These are phyloP conservation scores for Erynnis tages DNA, from an alignment of 2,888 invertebrate genomes.

Conservation along the genomic window DNA sequence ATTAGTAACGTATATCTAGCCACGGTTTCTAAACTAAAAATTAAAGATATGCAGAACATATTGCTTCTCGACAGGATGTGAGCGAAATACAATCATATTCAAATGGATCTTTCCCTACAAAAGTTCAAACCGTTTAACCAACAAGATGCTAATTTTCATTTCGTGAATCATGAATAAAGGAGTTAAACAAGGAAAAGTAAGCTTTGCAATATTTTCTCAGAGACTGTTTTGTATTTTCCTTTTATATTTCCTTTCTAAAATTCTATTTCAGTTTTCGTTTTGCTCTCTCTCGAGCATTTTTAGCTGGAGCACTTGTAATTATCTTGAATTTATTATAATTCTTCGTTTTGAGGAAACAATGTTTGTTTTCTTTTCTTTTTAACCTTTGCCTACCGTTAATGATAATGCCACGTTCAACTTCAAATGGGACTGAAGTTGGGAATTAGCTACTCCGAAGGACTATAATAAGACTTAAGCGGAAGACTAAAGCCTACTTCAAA, in stretches of 20 bases:
- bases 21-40: too few relatives aligned
- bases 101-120: too few relatives aligned
- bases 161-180: constrained; percentile 9
- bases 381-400: too few relatives aligned
- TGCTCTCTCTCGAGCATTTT: constrained; percentile 4
- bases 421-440: too few relatives aligned
- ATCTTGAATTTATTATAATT: constrained; percentile 22
- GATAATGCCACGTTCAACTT: too few relatives aligned
- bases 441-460: too few relatives aligned
- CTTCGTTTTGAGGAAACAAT: constrained; percentile 2
- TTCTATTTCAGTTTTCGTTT: constrained; percentile 18
- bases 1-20: too few relatives aligned
- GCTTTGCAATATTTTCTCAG: constrained; percentile 15
- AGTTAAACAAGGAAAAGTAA: constrained; percentile 7
- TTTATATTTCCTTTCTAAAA: constrained; percentile 15
- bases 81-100: too few relatives aligned
- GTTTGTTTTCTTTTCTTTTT: neutral
- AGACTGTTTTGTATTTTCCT: constrained; percentile 17
- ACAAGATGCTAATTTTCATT: constrained; percentile 13
- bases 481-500: too few relatives aligned
- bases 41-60: too few relatives aligned
- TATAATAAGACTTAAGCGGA: too few relatives aligned
- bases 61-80: too few relatives aligned
- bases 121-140: constrained; percentile 7
- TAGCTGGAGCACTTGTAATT: constrained; percentile 22